Evolutionary conservation across 2,113 vertebrate species (phyloP), one percentile per base, ranked within the genome.

Genomic region (Coptodon rendalli): DNA sequence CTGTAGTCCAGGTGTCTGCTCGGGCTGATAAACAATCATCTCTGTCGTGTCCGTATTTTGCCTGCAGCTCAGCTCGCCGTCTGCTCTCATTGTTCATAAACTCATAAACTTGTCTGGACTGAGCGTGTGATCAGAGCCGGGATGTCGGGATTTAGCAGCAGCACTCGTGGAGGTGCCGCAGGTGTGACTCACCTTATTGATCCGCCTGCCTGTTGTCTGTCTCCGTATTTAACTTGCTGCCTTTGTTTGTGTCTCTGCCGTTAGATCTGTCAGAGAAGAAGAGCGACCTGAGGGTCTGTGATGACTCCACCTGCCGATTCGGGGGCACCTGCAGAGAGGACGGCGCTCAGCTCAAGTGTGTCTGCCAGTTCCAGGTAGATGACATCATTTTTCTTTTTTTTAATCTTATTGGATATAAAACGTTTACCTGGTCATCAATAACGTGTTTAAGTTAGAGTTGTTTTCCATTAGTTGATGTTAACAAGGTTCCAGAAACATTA

Each of bases 311-410:
- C 0, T 99, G 98, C 96, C 97, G 97, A 88, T 99, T 97, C 1
- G 98, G 98, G 92, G 98, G 98, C 36, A 95, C 97, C 90, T 99
- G 98, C 94, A 97, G 97, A 89, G 98, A 99, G 92, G 98, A 98
- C 81, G 97, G 97, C 0, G 97, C 97, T n/a, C 97, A 96, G 91
- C 95, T 98, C 94, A 98, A 97, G 90, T 99, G 98, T 91, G 97
- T 97, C 17, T 99, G 98, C 93, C 97, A 98, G 53, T 99, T 98
- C 93, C 98, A 99, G 97, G 98, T 99, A 95, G 3, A 14, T 8
- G 4, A 17, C 9, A 5, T 19, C 3, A 10, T 7, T 56, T 5
- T 6, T 27, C 1, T 52, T 9, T 11, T 6, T 63, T 22, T 48
- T 9, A 0, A n/a, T 38, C 0, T 11, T 48, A 29, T 27, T 0